Conservation (phyloP, 2,888 invertebrate species). For the Lamellibrachia satsuma region DNA sequence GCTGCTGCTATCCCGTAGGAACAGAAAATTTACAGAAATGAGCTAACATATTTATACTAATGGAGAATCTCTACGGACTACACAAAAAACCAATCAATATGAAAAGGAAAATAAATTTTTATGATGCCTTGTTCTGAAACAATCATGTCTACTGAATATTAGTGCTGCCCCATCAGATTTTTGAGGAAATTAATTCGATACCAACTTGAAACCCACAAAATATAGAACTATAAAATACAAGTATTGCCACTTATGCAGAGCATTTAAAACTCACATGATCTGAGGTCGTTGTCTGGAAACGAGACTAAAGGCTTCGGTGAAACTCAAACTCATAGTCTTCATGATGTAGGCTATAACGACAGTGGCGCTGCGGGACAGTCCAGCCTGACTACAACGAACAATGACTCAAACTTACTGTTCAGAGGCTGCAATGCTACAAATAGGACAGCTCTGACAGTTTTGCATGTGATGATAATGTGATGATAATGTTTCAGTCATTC, state of each 20-base stretch:
- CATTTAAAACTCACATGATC: slow-evolving; percentile 46
- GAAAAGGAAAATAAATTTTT: not conserved
- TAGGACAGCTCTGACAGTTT: not conserved
- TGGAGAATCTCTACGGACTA: not conserved
- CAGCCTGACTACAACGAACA: slow-evolving; percentile 76
- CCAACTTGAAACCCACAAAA: not conserved
- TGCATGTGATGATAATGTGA: not conserved
- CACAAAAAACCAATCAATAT: not conserved
- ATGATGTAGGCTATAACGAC: slow-evolving; percentile 87
- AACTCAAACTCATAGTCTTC: slow-evolving; percentile 81
- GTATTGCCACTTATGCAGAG: not conserved
- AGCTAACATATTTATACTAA: not conserved
- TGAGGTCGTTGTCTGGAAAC: slow-evolving; percentile 52
- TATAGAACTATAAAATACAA: not conserved
- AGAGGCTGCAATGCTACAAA: not conserved
- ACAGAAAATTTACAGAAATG: not conserved
- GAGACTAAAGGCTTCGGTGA: slow-evolving; percentile 76
- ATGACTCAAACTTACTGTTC: not conserved
- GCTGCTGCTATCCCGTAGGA: no score
- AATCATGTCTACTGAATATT: not conserved
- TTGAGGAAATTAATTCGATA: not conserved
- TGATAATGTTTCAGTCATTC: not conserved
- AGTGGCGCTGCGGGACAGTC: slow-evolving; percentile 89
- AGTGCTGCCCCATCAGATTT: not conserved
- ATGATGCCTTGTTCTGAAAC: not conserved